Evolutionary conservation across 2,888 invertebrate species (phyloP).

Genomic region (Idaea biselata): DNA sequence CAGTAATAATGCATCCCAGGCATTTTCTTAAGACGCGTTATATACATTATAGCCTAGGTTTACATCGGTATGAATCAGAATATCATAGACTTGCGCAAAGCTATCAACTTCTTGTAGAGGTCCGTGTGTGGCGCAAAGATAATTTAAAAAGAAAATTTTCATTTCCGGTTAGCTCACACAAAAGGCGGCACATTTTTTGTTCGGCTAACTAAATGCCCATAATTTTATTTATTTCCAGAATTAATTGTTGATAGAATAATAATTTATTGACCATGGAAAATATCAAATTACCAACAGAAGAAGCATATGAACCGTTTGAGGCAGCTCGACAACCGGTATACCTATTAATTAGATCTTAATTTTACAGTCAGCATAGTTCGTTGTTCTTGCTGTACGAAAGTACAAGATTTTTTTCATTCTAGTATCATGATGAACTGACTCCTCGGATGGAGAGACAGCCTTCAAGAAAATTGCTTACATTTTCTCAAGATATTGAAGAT

Average conservation of each 20-base stretch:
- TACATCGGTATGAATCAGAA: too few relatives aligned
- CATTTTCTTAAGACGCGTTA: too few relatives aligned
- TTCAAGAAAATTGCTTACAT: slow-evolving; percentile 36
- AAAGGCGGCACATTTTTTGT: background rate
- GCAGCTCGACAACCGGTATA: slow-evolving; percentile 56
- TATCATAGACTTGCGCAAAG: too few relatives aligned
- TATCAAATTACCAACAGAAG: slow-evolving; percentile 53
- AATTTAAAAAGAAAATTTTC: background rate
- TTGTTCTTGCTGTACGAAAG: background rate
- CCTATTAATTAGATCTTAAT: slow-evolving; percentile 12
- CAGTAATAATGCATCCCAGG: too few relatives aligned
- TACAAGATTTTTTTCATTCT: slow-evolving; percentile 14
- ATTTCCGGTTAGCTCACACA: background rate
- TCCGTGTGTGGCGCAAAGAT: background rate
- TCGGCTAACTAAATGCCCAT: slow-evolving; percentile 4
- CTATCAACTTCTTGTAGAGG: too few relatives aligned
- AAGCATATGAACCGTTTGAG: slow-evolving; percentile 59
- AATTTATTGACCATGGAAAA: slow-evolving; percentile 40
- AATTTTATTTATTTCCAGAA: slow-evolving; percentile 19
- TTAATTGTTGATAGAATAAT: slow-evolving; percentile 28
- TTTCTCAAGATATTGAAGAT: slow-evolving; percentile 40
- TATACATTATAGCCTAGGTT: too few relatives aligned
- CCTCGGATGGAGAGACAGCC: slow-evolving; percentile 22
- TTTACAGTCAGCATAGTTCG: too few relatives aligned
- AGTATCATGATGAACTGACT: slow-evolving; percentile 32